Conservation (phyloP, 2,113 vertebrate species). For the Gulo gulo region DNA sequence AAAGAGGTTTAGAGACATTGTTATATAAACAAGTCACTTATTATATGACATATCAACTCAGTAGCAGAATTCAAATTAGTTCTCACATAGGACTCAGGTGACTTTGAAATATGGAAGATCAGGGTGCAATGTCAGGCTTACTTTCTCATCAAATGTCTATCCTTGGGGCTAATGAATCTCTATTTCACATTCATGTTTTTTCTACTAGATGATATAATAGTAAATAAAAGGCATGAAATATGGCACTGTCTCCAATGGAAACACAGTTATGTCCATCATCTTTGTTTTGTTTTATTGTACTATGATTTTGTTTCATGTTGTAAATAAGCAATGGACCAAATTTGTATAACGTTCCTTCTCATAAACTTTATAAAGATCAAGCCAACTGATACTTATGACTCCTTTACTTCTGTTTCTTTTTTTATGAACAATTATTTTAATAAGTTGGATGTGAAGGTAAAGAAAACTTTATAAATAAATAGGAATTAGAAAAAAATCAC, state of each 20-base stretch:
- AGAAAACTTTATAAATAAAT: background rate
- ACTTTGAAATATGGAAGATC: constrained; percentile 38
- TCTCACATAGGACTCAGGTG: background rate
- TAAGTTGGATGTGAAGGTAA: background rate
- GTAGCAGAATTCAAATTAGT: constrained; percentile 42
- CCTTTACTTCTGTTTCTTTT: background rate
- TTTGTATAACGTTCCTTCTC: background rate
- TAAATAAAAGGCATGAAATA: background rate
- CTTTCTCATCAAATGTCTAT: constrained; percentile 48
- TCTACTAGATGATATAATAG: background rate
- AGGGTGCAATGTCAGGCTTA: background rate
- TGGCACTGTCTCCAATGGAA: background rate
- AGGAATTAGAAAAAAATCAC: background rate
- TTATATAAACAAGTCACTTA: constrained; percentile 14
- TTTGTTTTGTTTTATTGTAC: background rate
- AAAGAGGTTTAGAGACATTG: background rate
- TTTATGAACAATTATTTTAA: background rate
- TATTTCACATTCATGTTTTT: constrained; percentile 50
- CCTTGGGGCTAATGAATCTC: constrained; percentile 16
- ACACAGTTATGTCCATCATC: background rate
- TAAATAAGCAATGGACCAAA: background rate
- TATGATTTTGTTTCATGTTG: constrained; percentile 29
- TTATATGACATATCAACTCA: constrained; percentile 7
- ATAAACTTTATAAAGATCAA: constrained; percentile 39
- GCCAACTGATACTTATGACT: background rate